Conservation (phyloP, 2,888 invertebrate genomes). For the Polydrusus pterygomalis region DNA sequence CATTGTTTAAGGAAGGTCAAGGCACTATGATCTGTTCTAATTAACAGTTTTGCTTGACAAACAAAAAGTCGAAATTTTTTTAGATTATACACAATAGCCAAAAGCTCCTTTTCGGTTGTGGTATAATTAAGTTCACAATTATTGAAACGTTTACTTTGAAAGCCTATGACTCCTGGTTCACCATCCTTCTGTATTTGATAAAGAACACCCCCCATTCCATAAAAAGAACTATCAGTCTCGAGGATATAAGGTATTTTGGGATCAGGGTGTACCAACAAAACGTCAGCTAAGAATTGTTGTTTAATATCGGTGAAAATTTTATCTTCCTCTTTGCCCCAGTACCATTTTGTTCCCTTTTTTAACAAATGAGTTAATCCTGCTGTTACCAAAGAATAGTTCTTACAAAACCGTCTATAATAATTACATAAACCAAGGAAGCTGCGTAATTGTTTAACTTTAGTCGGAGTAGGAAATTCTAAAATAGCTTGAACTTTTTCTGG, state of each 20-base stretch:
- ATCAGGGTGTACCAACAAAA: conserved; percentile 45
- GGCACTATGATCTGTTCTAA: conserved; percentile 51
- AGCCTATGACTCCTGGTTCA: conserved; percentile 43
- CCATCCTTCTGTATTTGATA: conserved; percentile 41
- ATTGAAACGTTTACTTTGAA: conserved; percentile 43
- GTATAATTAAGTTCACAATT: conserved; percentile 53
- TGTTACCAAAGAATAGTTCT: conserved; percentile 30
- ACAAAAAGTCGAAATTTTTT: conserved; percentile 41
- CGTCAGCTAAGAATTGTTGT: conserved; percentile 40
- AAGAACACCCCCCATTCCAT: conserved; percentile 27
- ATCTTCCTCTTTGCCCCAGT: conserved; percentile 34
- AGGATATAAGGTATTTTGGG: conserved; percentile 19
- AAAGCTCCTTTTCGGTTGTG: conserved; percentile 54
- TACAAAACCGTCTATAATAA: conserved; percentile 40
- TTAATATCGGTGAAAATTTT: conserved; percentile 38
- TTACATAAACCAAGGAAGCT: conserved; percentile 43
- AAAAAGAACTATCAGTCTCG: background rate
- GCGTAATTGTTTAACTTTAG: conserved; percentile 40
- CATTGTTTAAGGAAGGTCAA: conserved; percentile 29
- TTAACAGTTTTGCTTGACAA: background rate
- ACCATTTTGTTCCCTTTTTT: conserved; percentile 40
- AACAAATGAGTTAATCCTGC: conserved; percentile 32
- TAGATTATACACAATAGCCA: conserved; percentile 49
- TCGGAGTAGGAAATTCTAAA: conserved; percentile 29
- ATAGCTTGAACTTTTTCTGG: conserved; percentile 36